Evolutionary conservation across 2,113 vertebrate genomes (phyloP).

Genomic region (Malurus cyaneus): DNA sequence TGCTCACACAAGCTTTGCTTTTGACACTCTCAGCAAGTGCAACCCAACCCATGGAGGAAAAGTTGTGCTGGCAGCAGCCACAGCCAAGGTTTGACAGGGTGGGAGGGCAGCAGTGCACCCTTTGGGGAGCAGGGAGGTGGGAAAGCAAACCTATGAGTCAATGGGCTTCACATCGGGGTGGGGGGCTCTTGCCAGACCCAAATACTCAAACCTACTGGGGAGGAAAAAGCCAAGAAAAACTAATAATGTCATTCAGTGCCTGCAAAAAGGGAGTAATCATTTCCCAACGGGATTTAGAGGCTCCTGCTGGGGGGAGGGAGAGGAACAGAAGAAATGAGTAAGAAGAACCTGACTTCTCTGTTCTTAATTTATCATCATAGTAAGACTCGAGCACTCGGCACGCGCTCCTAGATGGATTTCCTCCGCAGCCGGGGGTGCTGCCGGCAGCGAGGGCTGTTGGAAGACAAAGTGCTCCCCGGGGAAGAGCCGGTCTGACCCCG

Average conservation of each 20-base stretch:
- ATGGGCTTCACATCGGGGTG: rapidly evolving
- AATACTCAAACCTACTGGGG: not conserved
- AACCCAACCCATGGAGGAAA: not conserved
- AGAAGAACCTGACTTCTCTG: not conserved
- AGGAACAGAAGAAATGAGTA: not conserved
- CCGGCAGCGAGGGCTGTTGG: slow-evolving; percentile 64
- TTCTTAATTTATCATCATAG: slow-evolving; percentile 17
- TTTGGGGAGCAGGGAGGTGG: not conserved
- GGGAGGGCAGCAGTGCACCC: not conserved
- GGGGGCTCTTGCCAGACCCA: not conserved
- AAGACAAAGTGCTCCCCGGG: slow-evolving; percentile 80
- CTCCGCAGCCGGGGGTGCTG: slow-evolving; percentile 74
- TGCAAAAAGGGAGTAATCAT: not conserved
- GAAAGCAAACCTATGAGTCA: not conserved
- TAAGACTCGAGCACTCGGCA: not conserved
- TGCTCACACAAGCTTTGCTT: not conserved
- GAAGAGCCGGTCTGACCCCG: slow-evolving; percentile 85
- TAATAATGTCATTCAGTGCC: not conserved
- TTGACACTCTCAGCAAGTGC: not conserved
- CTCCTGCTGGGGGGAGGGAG: not conserved
- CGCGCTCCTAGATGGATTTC: slow-evolving; percentile 80
- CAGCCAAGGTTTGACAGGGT: not conserved
- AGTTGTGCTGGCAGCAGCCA: not conserved
- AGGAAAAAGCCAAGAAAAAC: slow-evolving; percentile 1
- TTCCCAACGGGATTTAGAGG: not conserved